Evolutionary conservation across 2,797 vertebrate species (phyloP).

Genomic region (Malurus splendens): DNA sequence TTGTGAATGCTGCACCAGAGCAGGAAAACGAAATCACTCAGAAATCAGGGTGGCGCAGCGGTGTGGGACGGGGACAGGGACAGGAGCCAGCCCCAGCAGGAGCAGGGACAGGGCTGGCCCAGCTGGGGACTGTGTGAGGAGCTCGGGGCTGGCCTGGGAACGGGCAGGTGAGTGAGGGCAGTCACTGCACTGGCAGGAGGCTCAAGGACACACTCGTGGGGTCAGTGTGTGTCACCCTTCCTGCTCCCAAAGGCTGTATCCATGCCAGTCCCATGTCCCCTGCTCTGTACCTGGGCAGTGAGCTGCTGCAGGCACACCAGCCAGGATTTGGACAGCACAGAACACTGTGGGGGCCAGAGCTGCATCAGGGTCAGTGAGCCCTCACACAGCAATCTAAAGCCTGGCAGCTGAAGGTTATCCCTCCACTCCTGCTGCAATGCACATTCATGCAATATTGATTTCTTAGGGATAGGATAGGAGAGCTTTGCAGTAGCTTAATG

Average conservation of each 20-base stretch:
- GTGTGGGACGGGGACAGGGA: neutral
- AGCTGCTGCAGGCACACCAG: neutral
- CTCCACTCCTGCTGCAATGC: neutral
- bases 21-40: slow-evolving; percentile 53
- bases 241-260: neutral
- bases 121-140: neutral
- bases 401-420: neutral
- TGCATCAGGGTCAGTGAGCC: neutral
- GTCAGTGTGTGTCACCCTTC: neutral
- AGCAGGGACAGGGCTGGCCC: neutral
- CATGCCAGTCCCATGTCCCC: fast-evolving
- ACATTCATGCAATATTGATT: slow-evolving; percentile 30
- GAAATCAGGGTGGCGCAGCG: slow-evolving; percentile 16
- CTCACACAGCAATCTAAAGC: neutral
- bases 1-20: slow-evolving; percentile 61
- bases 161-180: fast-evolving
- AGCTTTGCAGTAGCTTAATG: slow-evolving; percentile 26
- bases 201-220: neutral
- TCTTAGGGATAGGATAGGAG: slow-evolving; percentile 9
- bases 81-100: fast-evolving
- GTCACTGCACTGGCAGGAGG: fast-evolving
- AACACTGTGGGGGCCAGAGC: fast-evolving
- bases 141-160: neutral
- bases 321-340: neutral
- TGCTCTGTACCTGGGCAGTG: neutral